phyloP scores from a whole-genome alignment of 2,797 vertebrate genomes.

The Schizopygopsis malacanthus region DNA sequence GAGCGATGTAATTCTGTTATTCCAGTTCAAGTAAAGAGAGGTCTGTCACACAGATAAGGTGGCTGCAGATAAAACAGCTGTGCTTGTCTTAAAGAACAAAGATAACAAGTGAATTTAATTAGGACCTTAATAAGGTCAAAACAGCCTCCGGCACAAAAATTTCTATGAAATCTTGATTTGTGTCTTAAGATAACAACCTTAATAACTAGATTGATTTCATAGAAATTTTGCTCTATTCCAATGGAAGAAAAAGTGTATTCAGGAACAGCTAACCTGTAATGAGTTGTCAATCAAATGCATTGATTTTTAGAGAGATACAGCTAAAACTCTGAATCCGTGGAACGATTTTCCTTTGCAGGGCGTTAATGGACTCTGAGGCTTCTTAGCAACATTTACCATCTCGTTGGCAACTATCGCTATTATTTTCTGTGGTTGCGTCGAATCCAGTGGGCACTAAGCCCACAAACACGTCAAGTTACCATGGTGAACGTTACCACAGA shows the following conservation, averaged over 20 bases:
- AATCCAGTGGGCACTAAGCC: slow-evolving; percentile 36
- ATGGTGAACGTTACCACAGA: slow-evolving; percentile 31
- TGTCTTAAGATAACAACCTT: slow-evolving; percentile 47
- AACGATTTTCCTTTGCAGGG: slow-evolving; percentile 14
- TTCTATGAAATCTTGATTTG: slow-evolving; percentile 53
- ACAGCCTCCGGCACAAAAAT: slow-evolving; percentile 27
- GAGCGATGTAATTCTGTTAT: slow-evolving; percentile 15
- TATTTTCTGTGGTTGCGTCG: slow-evolving; percentile 28
- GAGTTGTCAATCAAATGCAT: slow-evolving; percentile 41
- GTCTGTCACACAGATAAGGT: slow-evolving; percentile 32
- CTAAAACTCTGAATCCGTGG: slow-evolving; percentile 18
- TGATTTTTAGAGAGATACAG: slow-evolving; percentile 32
- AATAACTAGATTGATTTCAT: slow-evolving; percentile 40
- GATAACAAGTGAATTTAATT: slow-evolving; percentile 46
- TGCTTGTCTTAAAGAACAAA: slow-evolving; percentile 5
- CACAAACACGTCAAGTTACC: slow-evolving; percentile 39
- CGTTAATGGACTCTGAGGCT: slow-evolving; percentile 7
- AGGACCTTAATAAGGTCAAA: slow-evolving; percentile 35
- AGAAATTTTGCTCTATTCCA: background rate
- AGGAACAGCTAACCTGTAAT: slow-evolving; percentile 31
- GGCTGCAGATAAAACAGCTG: slow-evolving; percentile 37
- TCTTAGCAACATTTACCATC: slow-evolving; percentile 17
- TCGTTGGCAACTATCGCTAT: slow-evolving; percentile 18
- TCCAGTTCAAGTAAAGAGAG: slow-evolving; percentile 14
- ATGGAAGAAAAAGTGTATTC: background rate